Evolutionary conservation across 2,113 vertebrate species (phyloP), one percentile per base, ranked within the genome.

Genomic region (Charina bottae): DNA sequence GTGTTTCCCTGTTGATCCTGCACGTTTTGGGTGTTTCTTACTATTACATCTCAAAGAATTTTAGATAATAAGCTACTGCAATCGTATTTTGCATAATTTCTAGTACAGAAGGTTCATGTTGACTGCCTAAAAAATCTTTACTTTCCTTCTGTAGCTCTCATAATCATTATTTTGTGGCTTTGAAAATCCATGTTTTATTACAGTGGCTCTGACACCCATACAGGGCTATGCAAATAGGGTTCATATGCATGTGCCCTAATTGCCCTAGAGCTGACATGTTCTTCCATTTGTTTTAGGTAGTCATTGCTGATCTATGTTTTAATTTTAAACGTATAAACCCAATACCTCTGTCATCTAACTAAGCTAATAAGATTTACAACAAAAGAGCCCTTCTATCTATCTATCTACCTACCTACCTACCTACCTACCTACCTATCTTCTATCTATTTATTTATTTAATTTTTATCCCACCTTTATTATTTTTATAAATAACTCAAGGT

Each of bases 11-110:
- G 33, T 88, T 23, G 5, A 88, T 59, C 72, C 53, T 23, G 11
- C 60, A 90, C 1, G 0, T 92, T 90, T 2, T 0, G 46, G 86
- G 23, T 85, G 13, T 72, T 89, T 6, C 4, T 7, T 91, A 11
- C 85, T 93, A 90, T 2, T 84, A 11, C 86, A 90, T 85, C 23
- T 85, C 55, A 46, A 87, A 37, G 90, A 91, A 26, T 33, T 46
- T 88, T 92, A 49, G 89, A 89, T 42, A 93, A 91, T 19, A 42
- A 33, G 85, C 89, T 64, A 68, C 86, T 92, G 83, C 92, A 91
- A 46, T 12, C 2, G 19, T 7, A 19, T 58, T 91, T 87, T 53
- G 90, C 59, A 72, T 0, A 0, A 85, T 15, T 92, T 89, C 19
- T 26, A 28, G 0, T 84, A 19, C 5, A 17, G 3, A 49, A 23